Percentiles rank a stretch among this genome's conserved stretches.
Evolutionary conservation across 2,113 vertebrate genomes (phyloP).

Genomic region (Boleophthalmus pectinirostris): DNA sequence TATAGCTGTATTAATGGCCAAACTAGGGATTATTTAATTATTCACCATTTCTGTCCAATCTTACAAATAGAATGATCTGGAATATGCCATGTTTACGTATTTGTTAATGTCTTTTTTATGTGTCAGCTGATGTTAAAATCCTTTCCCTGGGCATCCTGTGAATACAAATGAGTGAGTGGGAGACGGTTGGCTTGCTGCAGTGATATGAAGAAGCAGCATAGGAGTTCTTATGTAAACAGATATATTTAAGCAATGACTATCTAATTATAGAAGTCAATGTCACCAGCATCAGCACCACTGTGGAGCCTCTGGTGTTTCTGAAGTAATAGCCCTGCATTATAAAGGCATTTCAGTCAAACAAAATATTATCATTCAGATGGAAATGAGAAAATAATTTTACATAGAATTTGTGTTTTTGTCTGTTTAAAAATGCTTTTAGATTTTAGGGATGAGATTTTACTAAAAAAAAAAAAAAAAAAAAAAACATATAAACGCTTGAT

Average conservation of each 20-base stretch:
- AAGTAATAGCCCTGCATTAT: not conserved
- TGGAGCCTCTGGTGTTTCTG: not conserved
- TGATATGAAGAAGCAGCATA: slow-evolving; percentile 3
- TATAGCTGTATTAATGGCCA: slow-evolving; percentile 5
- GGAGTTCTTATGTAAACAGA: slow-evolving; percentile 9
- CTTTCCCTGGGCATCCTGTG: slow-evolving; percentile 6
- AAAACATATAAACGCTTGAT: too few relatives aligned
- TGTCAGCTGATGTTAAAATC: not conserved
- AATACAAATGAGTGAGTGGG: slow-evolving; percentile 17
- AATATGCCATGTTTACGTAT: slow-evolving; percentile 1
- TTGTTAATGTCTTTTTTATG: slow-evolving; percentile 7
- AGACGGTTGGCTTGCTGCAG: slow-evolving; percentile 8
- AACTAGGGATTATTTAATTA: slow-evolving; percentile 2
- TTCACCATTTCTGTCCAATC: slow-evolving; percentile 2
- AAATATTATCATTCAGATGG: not conserved
- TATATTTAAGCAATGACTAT: slow-evolving; percentile 10
- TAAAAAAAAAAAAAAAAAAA: too few relatives aligned
- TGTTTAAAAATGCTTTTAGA: too few relatives aligned
- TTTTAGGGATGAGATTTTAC: too few relatives aligned
- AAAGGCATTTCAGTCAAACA: not conserved
- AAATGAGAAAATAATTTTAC: not conserved
- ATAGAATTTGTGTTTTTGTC: too few relatives aligned
- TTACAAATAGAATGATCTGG: slow-evolving; percentile 25
- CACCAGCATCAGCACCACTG: not conserved
- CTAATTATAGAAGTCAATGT: slow-evolving; percentile 5